Evolutionary conservation across 1,140 invertebrate genomes (phyloP).

Genomic region (Halesus radiatus): DNA sequence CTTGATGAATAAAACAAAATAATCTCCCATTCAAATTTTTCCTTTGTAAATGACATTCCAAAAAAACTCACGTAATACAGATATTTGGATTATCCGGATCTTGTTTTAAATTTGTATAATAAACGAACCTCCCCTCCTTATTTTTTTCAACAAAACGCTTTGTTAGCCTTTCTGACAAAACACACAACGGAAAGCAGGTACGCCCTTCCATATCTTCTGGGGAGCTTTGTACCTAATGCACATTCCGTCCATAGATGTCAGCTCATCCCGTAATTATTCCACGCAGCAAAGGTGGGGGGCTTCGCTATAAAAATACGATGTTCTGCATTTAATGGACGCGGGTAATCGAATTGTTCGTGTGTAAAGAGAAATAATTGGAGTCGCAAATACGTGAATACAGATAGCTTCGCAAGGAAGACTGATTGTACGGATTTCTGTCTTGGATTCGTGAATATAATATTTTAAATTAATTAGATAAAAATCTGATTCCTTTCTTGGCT

Average conservation of each 20-base stretch:
- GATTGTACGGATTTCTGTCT: no score
- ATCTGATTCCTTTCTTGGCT: no score
- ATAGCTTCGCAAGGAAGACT: no score
- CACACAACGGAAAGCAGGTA: background rate
- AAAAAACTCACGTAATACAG: background rate
- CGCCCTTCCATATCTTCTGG: background rate
- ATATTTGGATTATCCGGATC: background rate
- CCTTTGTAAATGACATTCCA: background rate
- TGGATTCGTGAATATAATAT: no score
- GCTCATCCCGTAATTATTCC: background rate
- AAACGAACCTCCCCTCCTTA: background rate
- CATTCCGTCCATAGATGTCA: conserved; percentile 4
- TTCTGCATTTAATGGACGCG: no score
- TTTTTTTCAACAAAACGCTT: conserved; percentile 11
- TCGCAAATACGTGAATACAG: no score
- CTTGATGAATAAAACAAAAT: no score
- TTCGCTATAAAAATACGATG: no score
- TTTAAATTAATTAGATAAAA: no score
- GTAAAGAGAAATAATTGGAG: no score
- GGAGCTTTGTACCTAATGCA: background rate
- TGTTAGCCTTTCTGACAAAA: background rate
- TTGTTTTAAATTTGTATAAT: conserved; percentile 8
- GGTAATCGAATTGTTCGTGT: no score
- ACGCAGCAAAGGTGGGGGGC: background rate
- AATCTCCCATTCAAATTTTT: no score